These are phyloP conservation scores for Cantharis rufa DNA, from an alignment of 2,888 invertebrate species.

Conservation along the genomic window DNA sequence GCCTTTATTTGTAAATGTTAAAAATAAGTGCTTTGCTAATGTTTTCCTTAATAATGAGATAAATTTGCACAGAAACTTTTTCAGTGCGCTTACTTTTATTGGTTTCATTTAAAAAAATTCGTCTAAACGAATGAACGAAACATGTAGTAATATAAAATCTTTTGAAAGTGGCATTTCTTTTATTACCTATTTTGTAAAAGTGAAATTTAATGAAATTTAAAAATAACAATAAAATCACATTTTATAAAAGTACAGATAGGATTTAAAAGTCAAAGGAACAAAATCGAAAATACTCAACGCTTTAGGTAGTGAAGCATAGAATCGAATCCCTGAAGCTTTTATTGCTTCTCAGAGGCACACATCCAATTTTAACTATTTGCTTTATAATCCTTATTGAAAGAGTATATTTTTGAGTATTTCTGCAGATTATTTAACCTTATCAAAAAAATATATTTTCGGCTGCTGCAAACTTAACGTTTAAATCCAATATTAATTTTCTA, in stretches of 20 bases:
- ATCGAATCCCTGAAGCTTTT: slow-evolving; percentile 20
- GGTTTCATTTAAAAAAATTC: background rate
- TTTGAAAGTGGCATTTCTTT: background rate
- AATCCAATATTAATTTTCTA: background rate
- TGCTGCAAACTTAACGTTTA: background rate
- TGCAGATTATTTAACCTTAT: background rate
- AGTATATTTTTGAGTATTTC: slow-evolving; percentile 4
- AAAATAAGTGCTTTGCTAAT: background rate
- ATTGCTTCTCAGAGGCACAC: slow-evolving; percentile 17
- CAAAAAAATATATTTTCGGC: background rate
- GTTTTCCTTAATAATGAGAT: background rate
- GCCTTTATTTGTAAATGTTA: background rate
- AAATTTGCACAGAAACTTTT: background rate
- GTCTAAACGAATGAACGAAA: background rate
- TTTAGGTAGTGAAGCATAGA: slow-evolving; percentile 21
- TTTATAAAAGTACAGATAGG: slow-evolving; percentile 17
- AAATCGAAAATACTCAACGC: slow-evolving; percentile 16
- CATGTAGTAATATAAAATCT: background rate
- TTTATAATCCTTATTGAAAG: slow-evolving; percentile 15
- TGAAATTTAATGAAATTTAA: background rate
- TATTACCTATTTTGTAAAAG: background rate
- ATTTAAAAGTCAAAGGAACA: slow-evolving; percentile 21
- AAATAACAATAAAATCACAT: background rate
- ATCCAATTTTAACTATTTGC: slow-evolving; percentile 23
- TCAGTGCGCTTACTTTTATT: background rate